These are phyloP conservation scores for Serripes groenlandicus DNA, from an alignment of 2,888 invertebrate genomes.

Conservation along the genomic window DNA sequence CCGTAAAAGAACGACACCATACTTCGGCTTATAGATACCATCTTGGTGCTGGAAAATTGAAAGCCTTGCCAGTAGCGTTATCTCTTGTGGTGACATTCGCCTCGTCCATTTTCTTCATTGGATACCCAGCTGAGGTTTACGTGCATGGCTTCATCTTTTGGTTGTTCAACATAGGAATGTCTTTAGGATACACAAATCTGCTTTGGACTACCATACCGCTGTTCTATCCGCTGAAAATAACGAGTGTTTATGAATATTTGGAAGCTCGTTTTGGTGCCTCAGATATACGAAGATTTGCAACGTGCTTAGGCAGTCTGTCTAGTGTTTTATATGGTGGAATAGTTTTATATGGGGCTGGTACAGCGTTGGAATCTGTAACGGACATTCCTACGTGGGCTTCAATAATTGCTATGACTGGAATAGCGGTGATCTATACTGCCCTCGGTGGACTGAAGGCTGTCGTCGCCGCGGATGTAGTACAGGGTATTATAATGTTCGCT, in stretches of 20 bases:
- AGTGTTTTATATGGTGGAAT: slow-evolving; percentile 46
- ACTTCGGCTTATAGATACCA: slow-evolving; percentile 32
- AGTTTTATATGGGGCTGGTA: slow-evolving; percentile 46
- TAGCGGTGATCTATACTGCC: slow-evolving; percentile 50
- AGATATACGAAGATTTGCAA: slow-evolving; percentile 34
- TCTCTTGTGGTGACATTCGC: slow-evolving; percentile 57
- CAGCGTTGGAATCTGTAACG: slow-evolving; percentile 45
- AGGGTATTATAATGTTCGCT: slow-evolving; percentile 45
- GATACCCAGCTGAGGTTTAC: slow-evolving; percentile 56
- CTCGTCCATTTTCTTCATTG: slow-evolving; percentile 58
- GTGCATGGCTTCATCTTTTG: slow-evolving; percentile 50
- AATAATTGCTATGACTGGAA: slow-evolving; percentile 21
- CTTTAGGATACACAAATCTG: slow-evolving; percentile 37
- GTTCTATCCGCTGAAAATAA: slow-evolving; percentile 53
- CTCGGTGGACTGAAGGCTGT: slow-evolving; percentile 57
- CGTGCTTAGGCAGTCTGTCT: slow-evolving; percentile 20
- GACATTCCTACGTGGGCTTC: slow-evolving; percentile 29
- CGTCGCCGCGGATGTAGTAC: slow-evolving; percentile 49
- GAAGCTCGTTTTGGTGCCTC: slow-evolving; percentile 34
- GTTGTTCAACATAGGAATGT: slow-evolving; percentile 36
- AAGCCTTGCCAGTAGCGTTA: slow-evolving; percentile 50
- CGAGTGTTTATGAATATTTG: slow-evolving; percentile 55
- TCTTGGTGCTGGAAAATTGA: slow-evolving; percentile 51
- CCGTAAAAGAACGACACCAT: slow-evolving; percentile 23
- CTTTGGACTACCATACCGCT: slow-evolving; percentile 49